phyloP scores from a whole-genome alignment of 2,113 vertebrate genomes.

The Climacteris rufus region DNA sequence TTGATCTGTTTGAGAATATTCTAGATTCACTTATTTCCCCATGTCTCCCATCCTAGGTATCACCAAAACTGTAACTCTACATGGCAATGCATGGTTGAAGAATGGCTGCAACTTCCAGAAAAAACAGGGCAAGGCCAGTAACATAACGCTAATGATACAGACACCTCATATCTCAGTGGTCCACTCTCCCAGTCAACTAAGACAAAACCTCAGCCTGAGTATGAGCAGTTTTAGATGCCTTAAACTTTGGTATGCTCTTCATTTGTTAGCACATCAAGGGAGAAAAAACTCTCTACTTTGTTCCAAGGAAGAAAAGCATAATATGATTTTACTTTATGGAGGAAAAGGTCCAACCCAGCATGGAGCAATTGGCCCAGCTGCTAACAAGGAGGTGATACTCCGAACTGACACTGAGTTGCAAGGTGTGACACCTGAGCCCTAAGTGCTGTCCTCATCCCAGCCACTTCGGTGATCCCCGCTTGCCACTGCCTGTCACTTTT shows the following conservation, averaged over 20 bases:
- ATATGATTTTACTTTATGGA: not conserved
- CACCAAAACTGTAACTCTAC: not conserved
- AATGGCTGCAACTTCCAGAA: not conserved
- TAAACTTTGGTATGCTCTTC: not conserved
- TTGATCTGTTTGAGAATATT: not conserved
- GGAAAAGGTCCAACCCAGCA: not conserved
- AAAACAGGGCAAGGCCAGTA: not conserved
- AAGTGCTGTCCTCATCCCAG: not conserved
- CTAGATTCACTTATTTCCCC: not conserved
- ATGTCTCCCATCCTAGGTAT: rapidly evolving
- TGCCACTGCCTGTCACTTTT: not conserved
- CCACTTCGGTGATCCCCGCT: not conserved
- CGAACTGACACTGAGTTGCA: not conserved
- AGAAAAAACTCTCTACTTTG: not conserved
- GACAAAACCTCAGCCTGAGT: not conserved
- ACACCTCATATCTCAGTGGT: not conserved
- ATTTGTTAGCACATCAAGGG: not conserved
- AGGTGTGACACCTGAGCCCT: not conserved
- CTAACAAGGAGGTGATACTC: not conserved
- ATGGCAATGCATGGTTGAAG: not conserved
- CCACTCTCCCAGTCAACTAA: not conserved
- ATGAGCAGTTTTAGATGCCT: not conserved
- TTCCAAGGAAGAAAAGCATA: not conserved
- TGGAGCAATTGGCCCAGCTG: rapidly evolving
- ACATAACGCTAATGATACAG: not conserved